Evolutionary conservation across 2,888 invertebrate species (phyloP).

Genomic region (Myathropa florea): DNA sequence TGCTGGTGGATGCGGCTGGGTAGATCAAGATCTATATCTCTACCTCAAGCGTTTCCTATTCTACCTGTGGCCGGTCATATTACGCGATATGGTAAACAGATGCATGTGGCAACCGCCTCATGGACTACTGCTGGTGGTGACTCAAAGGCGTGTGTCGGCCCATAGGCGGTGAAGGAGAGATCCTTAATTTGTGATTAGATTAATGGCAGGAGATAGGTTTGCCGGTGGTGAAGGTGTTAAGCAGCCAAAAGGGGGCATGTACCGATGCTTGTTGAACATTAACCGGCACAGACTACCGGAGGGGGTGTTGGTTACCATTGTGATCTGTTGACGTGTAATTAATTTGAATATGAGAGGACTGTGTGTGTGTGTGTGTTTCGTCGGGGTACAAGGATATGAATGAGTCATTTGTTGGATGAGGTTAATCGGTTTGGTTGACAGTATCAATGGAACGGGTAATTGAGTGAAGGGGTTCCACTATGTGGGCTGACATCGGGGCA

Average conservation of each 20-base stretch:
- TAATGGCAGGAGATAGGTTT: conserved; percentile 53
- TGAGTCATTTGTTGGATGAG: conserved; percentile 52
- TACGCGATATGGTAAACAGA: conserved; percentile 43
- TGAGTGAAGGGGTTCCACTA: background rate
- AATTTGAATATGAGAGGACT: conserved; percentile 75
- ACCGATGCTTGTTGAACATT: conserved; percentile 46
- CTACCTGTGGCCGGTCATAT: conserved; percentile 30
- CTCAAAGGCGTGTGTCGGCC: conserved; percentile 56
- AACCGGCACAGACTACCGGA: background rate
- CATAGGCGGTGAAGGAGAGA: conserved; percentile 36
- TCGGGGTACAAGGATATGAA: conserved; percentile 40
- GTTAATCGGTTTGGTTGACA: conserved; percentile 14
- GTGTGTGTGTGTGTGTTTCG: conserved; percentile 47
- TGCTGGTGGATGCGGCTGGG: background rate
- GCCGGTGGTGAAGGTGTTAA: conserved; percentile 57
- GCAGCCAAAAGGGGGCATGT: conserved; percentile 50
- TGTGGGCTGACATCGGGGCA: background rate
- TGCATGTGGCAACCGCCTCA: conserved; percentile 20
- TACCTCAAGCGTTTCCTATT: conserved; percentile 7
- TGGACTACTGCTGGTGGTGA: conserved; percentile 41
- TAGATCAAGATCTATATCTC: conserved; percentile 18
- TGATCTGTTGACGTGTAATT: conserved; percentile 74
- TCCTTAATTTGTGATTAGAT: conserved; percentile 60
- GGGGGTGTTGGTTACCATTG: conserved; percentile 58
- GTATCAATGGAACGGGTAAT: background rate